phyloP scores from a whole-genome alignment of 2,113 vertebrate genomes.

The Gopherus evgoodei region DNA sequence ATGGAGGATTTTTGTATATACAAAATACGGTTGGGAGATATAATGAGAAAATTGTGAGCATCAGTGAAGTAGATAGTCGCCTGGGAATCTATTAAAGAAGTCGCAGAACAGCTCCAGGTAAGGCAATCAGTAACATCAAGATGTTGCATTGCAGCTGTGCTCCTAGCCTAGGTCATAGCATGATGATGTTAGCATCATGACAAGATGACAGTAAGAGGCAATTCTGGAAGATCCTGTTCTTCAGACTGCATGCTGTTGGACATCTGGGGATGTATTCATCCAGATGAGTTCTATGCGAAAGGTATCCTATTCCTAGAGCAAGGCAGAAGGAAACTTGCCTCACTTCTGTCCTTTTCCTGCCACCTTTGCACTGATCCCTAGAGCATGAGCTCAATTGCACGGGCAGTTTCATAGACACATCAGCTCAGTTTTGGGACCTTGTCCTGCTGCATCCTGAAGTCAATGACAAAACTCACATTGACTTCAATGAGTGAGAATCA shows the following conservation, averaged over 20 bases:
- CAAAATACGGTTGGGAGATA: background rate
- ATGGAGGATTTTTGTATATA: background rate
- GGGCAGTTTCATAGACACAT: background rate
- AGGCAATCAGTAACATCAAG: background rate
- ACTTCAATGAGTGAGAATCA: background rate
- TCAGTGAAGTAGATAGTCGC: background rate
- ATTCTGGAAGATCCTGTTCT: background rate
- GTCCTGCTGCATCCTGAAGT: background rate
- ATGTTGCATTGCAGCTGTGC: background rate
- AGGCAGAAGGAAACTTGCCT: background rate
- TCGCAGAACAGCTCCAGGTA: background rate
- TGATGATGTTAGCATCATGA: background rate
- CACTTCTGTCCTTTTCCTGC: rapidly evolving
- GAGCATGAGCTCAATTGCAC: background rate
- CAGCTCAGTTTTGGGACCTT: background rate
- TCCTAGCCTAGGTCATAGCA: background rate
- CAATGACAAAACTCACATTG: background rate
- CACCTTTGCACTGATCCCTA: background rate
- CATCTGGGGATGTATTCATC: background rate
- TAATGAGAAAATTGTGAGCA: background rate
- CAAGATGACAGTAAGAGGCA: background rate
- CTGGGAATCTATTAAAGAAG: background rate
- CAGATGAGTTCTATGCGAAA: background rate
- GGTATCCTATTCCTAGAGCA: background rate
- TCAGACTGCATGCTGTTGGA: background rate